Evolutionary conservation across 2,113 vertebrate genomes (phyloP), one percentile per base, ranked within the genome.

Genomic region (Cyanocitta stelleri): DNA sequence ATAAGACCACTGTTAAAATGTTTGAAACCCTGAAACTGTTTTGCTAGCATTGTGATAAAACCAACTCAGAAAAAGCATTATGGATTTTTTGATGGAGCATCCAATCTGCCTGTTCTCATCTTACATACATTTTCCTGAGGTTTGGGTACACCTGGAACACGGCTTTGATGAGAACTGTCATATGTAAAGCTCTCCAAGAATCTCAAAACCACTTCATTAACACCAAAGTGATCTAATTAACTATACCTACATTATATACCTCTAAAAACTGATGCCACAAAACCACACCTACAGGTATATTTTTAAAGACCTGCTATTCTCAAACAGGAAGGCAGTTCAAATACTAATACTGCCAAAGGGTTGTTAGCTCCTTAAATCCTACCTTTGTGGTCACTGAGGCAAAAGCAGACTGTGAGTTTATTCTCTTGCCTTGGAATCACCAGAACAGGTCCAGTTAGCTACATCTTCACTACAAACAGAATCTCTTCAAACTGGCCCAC

Each of bases 181-280:
- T 0, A 69, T 0, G 1, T 54, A 54, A 86, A 92, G 51, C 19
- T 78, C 61, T 67, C 41, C 37, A 63, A 72, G 76, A 84, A 75
- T 23, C 68, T 75, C 27, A 87, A 39, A 81, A 61, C 16, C 9
- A 13, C 12, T 67, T 87, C 27, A 62, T 61, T 48, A 87, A 48
- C 22, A 86, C 16, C 7, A 2, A 90, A 75, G 23, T 16, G 7
- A 85, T 82, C 33, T 41, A 64, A 91, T 90, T 78, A 68, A 85
- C 72, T 22, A 48, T 12, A 87, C 8, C 18, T 69, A 37, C 21
- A 68, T 52, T 37, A 41, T 14, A 46, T 15, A 61, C 3, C 15
- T 67, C 56, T 76, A 80, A 80, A 87, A 95, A 43, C 23, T 11
- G 37, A 78, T 22, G 35, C 24, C n/a, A 83, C 78, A 94, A 82